Conservation (phyloP, 2,888 invertebrate genomes). For the Drosophila falleni region DNA sequence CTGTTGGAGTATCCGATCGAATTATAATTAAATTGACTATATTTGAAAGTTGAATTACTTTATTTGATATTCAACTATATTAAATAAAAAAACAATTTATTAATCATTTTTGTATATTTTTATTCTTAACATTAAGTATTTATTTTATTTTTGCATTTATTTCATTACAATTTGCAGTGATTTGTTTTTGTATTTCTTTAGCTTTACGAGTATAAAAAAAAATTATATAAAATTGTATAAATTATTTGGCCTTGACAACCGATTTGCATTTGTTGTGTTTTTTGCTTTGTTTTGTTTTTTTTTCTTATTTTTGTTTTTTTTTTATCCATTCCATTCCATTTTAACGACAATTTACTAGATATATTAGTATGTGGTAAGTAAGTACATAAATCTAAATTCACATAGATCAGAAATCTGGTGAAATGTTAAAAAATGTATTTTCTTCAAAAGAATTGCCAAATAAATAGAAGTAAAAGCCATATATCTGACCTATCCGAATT, state of each 20-base stretch:
- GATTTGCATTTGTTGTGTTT: conserved; percentile 54
- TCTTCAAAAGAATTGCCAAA: conserved; percentile 5
- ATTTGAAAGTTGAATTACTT: no score
- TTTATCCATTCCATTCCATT: conserved; percentile 46
- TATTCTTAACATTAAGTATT: conserved; percentile 47
- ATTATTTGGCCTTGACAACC: conserved; percentile 69
- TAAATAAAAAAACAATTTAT: conserved; percentile 1
- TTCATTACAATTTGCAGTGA: conserved; percentile 51
- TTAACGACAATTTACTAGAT: conserved; percentile 67
- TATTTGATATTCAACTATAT: not conserved
- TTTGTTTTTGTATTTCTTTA: conserved; percentile 38
- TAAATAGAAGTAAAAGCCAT: conserved; percentile 1
- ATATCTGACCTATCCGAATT: conserved; percentile 54
- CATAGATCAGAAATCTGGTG: conserved; percentile 46
- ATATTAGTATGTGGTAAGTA: conserved; percentile 43
- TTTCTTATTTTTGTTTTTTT: conserved; percentile 18
- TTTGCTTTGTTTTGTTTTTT: conserved; percentile 1
- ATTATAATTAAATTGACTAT: no score
- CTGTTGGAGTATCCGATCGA: not conserved
- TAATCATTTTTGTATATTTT: conserved; percentile 50
- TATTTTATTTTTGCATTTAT: conserved; percentile 45
- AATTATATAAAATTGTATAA: conserved; percentile 58
- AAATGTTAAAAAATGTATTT: conserved; percentile 16
- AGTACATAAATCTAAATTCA: conserved; percentile 53
- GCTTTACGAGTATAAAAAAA: conserved; percentile 49